Percentiles rank a stretch among this genome's conserved stretches.
Evolutionary conservation across 2,888 invertebrate species (phyloP).

Genomic region (Margaritifera margaritifera): DNA sequence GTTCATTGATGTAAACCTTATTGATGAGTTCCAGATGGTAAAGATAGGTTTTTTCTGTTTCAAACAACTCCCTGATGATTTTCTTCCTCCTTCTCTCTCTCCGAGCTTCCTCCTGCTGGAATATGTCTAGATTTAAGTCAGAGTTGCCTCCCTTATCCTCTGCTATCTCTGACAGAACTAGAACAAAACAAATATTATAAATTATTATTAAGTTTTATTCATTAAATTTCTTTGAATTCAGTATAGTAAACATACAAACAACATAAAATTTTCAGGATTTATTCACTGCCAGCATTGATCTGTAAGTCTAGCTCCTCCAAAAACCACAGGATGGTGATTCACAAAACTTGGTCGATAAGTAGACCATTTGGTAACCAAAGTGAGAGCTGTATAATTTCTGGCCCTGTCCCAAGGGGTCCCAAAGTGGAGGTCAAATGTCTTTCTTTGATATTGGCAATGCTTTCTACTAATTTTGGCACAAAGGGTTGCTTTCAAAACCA

Average conservation of each 20-base stretch:
- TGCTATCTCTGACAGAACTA: conserved; percentile 50
- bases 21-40: conserved; percentile 80
- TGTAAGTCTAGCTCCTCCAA: too few species aligned
- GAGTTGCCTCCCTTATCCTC: conserved; percentile 27
- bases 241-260: background rate
- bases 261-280: background rate
- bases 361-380: too few species aligned
- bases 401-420: too few species aligned
- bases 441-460: too few species aligned
- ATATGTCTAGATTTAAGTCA: conserved; percentile 23
- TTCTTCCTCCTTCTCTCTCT: conserved; percentile 70
- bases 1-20: conserved; percentile 72
- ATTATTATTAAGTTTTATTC: too few species aligned
- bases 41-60: conserved; percentile 82
- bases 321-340: too few species aligned
- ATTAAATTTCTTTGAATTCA: background rate
- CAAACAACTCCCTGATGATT: conserved; percentile 81
- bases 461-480: too few species aligned
- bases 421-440: too few species aligned
- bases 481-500: too few species aligned
- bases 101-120: conserved; percentile 37
- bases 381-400: too few species aligned
- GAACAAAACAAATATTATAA: conserved; percentile 4
- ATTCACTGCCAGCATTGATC: background rate
- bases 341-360: too few species aligned